phyloP scores from a whole-genome alignment of 2,888 invertebrate genomes.

The Lingula anatina region DNA sequence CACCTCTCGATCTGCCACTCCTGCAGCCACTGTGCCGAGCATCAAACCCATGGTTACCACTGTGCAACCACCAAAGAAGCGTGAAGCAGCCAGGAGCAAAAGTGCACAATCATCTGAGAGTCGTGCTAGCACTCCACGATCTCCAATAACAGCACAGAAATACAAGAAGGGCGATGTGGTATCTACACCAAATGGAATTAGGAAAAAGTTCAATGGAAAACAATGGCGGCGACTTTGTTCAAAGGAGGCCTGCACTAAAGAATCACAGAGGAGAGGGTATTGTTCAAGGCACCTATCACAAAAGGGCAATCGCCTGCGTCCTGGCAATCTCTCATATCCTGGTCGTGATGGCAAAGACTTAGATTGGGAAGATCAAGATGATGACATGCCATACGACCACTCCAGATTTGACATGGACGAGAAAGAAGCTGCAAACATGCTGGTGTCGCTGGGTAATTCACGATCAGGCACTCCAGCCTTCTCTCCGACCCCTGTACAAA shows the following conservation, averaged over 20 bases:
- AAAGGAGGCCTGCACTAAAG: constrained; percentile 89
- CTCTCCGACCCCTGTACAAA: constrained; percentile 37
- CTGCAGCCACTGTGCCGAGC: constrained; percentile 30
- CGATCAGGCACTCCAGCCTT: constrained; percentile 89
- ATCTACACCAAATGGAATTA: constrained; percentile 86
- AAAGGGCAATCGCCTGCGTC: constrained; percentile 62
- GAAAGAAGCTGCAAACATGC: constrained; percentile 94
- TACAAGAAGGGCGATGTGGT: constrained; percentile 88
- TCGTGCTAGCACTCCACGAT: constrained; percentile 45
- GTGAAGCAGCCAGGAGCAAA: constrained; percentile 35
- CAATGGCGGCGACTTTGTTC: constrained; percentile 98
- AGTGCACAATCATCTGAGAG: constrained; percentile 44
- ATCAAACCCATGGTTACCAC: constrained; percentile 13
- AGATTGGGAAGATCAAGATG: constrained; percentile 63
- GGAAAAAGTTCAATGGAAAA: constrained; percentile 99
- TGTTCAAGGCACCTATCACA: constrained; percentile 94
- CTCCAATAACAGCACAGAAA: constrained; percentile 39
- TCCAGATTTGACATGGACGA: constrained; percentile 83
- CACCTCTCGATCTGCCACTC: constrained; percentile 82
- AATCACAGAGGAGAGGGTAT: constrained; percentile 94
- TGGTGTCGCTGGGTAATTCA: constrained; percentile 89
- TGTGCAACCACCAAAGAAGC: constrained; percentile 37
- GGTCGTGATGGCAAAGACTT: constrained; percentile 53
- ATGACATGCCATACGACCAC: constrained; percentile 56
- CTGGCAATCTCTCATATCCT: constrained; percentile 29